Evolutionary conservation across 1,140 invertebrate genomes (phyloP).

Genomic region (Branchinecta lindahli): DNA sequence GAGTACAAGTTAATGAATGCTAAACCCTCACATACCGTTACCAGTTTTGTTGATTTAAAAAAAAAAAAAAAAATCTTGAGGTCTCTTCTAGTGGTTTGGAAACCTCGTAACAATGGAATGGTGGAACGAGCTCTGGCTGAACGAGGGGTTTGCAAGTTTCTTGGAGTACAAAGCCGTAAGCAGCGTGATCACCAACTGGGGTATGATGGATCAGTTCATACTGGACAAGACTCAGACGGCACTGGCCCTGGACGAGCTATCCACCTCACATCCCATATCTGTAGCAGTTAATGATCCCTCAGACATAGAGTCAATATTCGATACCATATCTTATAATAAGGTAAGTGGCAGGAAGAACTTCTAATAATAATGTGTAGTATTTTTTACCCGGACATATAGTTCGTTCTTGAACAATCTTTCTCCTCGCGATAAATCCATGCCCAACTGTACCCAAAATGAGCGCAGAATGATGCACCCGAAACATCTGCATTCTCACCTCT

Average conservation of each 20-base stretch:
- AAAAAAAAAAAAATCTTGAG: no score
- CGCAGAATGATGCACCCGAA: no score
- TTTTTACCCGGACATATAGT: no score
- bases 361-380: no score
- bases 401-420: no score
- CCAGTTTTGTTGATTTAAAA: no score
- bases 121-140: slow-evolving; percentile 77
- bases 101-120: slow-evolving; percentile 72
- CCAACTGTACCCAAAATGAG: no score
- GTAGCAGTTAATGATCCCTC: slow-evolving; percentile 58
- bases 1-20: no score
- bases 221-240: slow-evolving; percentile 52
- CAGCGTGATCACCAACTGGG: slow-evolving; percentile 43
- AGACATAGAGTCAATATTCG: slow-evolving; percentile 74
- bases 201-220: slow-evolving; percentile 63
- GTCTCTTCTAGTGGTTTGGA: slow-evolving; percentile 56
- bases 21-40: no score
- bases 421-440: no score
- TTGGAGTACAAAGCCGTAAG: slow-evolving; percentile 57
- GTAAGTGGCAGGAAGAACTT: slow-evolving; percentile 30
- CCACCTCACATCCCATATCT: slow-evolving; percentile 65
- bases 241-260: slow-evolving; percentile 52
- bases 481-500: no score
- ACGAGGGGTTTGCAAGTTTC: slow-evolving; percentile 71
- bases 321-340: slow-evolving; percentile 71